These are phyloP conservation scores for Molossus alvarezi DNA, from an alignment of 2,797 vertebrate genomes.

Conservation along the genomic window DNA sequence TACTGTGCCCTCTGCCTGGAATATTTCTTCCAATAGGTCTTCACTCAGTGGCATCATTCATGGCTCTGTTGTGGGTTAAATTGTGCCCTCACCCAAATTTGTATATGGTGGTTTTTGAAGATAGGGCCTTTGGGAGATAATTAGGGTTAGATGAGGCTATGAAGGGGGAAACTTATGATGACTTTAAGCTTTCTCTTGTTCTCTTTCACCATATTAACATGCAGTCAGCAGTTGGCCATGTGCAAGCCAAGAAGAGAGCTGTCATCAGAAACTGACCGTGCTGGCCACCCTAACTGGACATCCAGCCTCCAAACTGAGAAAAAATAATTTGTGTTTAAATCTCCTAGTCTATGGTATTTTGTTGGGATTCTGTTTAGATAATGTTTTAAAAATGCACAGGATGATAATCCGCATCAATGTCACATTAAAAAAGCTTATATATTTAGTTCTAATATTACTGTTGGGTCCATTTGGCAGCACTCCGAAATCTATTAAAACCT, in stretches of 20 bases:
- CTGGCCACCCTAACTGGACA: background rate
- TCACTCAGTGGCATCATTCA: background rate
- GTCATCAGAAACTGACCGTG: background rate
- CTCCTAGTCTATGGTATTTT: background rate
- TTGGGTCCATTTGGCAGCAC: background rate
- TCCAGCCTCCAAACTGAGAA: background rate
- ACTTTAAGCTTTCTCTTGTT: background rate
- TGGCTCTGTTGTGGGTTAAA: background rate
- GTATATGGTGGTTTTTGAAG: slow-evolving; percentile 26
- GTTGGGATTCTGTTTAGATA: background rate
- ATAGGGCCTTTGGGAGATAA: background rate
- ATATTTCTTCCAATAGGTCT: background rate
- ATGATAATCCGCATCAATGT: background rate
- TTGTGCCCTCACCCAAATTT: background rate
- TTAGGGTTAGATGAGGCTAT: background rate
- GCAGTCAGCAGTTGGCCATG: background rate
- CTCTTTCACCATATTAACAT: background rate
- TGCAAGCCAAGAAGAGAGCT: background rate
- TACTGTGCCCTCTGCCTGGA: background rate
- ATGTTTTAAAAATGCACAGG: background rate
- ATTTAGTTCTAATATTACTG: slow-evolving; percentile 8
- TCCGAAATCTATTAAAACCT: background rate
- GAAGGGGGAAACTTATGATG: background rate
- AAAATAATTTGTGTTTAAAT: slow-evolving; percentile 1
- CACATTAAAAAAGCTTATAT: background rate